Evolutionary conservation across 2,113 vertebrate genomes (phyloP).

Genomic region (Lampris megalopsis): DNA sequence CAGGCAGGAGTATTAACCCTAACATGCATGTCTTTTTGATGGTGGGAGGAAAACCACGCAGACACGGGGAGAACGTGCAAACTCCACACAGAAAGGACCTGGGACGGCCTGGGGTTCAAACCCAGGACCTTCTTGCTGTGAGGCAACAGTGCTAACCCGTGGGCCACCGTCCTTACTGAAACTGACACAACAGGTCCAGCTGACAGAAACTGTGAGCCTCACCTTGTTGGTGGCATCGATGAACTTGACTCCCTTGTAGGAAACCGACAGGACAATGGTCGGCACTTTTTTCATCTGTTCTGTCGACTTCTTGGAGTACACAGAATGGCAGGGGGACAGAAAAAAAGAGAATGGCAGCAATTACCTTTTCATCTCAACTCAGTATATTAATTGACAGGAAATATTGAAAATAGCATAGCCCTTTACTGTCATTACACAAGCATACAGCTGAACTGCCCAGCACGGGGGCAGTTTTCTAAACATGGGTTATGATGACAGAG

Average conservation of each 20-base stretch:
- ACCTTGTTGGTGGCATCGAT: conserved; percentile 99
- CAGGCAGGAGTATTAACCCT: no score
- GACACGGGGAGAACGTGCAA: no score
- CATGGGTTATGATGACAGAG: conserved; percentile 1
- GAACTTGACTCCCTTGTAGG: conserved; percentile 99
- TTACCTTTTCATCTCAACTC: conserved; percentile 19
- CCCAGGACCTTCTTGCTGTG: no score
- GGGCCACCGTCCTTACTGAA: no score
- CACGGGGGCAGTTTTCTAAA: not conserved
- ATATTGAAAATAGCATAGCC: not conserved
- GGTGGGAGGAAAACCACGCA: no score
- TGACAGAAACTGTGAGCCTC: conserved; percentile 22
- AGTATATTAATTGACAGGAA: not conserved
- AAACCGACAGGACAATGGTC: conserved; percentile 97
- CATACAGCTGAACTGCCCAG: no score
- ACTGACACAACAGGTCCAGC: no score
- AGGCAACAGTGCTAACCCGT: no score
- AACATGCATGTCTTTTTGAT: no score
- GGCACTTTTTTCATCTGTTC: conserved; percentile 99
- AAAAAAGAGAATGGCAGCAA: conserved; percentile 20
- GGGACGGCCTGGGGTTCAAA: no score
- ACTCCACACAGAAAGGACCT: no score
- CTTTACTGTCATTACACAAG: not conserved
- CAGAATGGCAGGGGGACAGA: conserved; percentile 4
- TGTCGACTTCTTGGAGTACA: conserved; percentile 92